These are phyloP conservation scores for Augiades crinisus DNA, from an alignment of 2,888 invertebrate species.

Conservation along the genomic window DNA sequence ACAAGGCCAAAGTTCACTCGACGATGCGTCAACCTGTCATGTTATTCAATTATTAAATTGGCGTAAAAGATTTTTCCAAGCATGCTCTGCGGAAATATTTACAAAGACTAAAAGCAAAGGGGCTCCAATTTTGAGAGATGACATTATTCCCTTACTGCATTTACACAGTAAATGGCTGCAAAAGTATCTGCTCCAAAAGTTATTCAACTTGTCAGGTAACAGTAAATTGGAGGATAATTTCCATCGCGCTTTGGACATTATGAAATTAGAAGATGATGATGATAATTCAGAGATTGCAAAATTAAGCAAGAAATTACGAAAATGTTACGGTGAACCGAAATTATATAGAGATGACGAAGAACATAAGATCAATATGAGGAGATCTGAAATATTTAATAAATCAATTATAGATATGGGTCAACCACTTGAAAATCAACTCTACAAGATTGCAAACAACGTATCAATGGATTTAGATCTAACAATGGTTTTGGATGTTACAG, in stretches of 20 bases:
- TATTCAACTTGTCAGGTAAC: constrained; percentile 45
- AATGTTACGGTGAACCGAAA: constrained; percentile 62
- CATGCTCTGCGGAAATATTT: constrained; percentile 61
- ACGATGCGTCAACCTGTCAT: constrained; percentile 56
- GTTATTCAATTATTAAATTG: constrained; percentile 77
- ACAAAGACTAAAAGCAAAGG: constrained; percentile 49
- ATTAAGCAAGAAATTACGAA: constrained; percentile 63
- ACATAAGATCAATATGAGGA: constrained; percentile 45
- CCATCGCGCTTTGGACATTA: constrained; percentile 35
- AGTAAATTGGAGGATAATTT: constrained; percentile 39
- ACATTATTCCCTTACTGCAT: constrained; percentile 82
- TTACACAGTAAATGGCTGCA: constrained; percentile 89
- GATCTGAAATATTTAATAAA: constrained; percentile 45
- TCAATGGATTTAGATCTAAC: constrained; percentile 38
- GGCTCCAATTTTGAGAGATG: constrained; percentile 63
- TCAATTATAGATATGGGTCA: constrained; percentile 52
- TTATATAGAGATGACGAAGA: constrained; percentile 52
- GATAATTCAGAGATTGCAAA: constrained; percentile 50
- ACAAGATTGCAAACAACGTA: constrained; percentile 37
- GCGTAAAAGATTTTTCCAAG: constrained; percentile 70
- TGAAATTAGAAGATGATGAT: constrained; percentile 41
- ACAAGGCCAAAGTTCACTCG: constrained; percentile 44
- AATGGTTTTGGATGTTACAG: constrained; percentile 56
- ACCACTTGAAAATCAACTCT: constrained; percentile 52
- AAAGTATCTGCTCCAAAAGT: constrained; percentile 79